Evolutionary conservation across 2,888 invertebrate species (phyloP), one percentile per base, ranked within the genome.

Genomic region (Drosophila demipolita): DNA sequence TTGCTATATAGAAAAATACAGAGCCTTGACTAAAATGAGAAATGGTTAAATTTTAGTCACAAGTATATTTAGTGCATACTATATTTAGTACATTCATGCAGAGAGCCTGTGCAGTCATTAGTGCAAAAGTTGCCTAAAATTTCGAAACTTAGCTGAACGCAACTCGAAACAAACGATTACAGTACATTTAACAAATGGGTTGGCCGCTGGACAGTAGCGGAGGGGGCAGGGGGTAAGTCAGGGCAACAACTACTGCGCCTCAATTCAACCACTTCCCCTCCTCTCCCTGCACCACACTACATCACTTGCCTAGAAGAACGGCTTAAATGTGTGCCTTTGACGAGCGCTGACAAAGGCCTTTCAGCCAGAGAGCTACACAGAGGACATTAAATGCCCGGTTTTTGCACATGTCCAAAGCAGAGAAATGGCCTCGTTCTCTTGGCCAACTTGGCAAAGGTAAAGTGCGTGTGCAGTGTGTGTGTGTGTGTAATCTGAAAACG

Each of bases 111-210:
- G 86, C 87, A 86, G 83, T 86, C 85, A 86, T 86, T 86, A 87
- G 79, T 75, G 86, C 62, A 76, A 85, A 85, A 76, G 85, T 80
- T 75, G 78, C 75, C 80, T 68, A 85, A 84, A 85, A 85, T 82
- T 76, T 84, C 66, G 36, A 72, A 87, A 76, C 71, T 75, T 50
- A 50, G 70, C 75, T 71, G 50, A 79, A 71, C 77, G 68, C 63
- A 78, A 82, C 74, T 75, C 64, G 72, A 80, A 82, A 86, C 87
- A 82, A 84, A 67, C 78, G 73, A 66, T 89, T 73, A 82, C 87
- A 77, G 75, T 87, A 89, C 87, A 88, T 88, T 88, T 73, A 83
- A 82, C 87, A 88, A 88, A 87, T 88, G 83, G 87, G 89, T 85
- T 87, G 74, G 73, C 71, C 42, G 57, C 63, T 7, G 48, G 48